Base-by-base conservation (phyloP, 2,113 vertebrate species). In the Strix uralensis region DNA sequence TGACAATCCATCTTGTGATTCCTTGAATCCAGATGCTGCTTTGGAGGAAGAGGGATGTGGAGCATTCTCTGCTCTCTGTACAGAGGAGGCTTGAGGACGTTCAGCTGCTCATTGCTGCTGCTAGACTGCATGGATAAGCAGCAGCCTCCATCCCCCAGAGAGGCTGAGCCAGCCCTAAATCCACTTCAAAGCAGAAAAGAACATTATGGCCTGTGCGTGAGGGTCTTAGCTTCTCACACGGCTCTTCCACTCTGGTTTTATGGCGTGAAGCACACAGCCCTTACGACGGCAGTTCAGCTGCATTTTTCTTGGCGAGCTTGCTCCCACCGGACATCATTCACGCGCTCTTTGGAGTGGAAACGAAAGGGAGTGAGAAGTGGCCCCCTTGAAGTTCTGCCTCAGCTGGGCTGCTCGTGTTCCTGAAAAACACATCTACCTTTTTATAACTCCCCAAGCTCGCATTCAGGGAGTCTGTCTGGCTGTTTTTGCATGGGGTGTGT, bases 371-470 rank as follows among this genome's bases (percentile, higher is more conserved):
- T 0, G 3, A 95, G 92, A 95, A 94, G 94, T 96, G 96, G 92
- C 91, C 91, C 94, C 94, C 90, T 94, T 97, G 95, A 97, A 95
- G 95, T 95, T 89, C 86, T 91, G 73, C 73, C 73, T 97, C 96
- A 94, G 86, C 94, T 94, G 95, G 81, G 83, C 83, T 92, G 80
- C 69, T 95, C 1, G 4, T 42, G 91, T 96, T 94, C 92, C 97
- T 97, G 95, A 97, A 94, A 97, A 97, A 94, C 65, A 85, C 95
- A 97, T 95, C 94, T 81, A 96, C 86, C 61, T 92, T 81, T 96
- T 95, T 94, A 96, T 89, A 91, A 78, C 47, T 95, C 96, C 88
- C 96, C 0, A 0, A 19, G 88, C 65, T 81, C 5, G 0, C 72
- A 18, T 58, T 44, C 0, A 0, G 83, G 81, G 94, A 96, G 88